These are phyloP conservation scores for Dryobota labecula DNA, from an alignment of 2,888 invertebrate genomes.

Conservation along the genomic window DNA sequence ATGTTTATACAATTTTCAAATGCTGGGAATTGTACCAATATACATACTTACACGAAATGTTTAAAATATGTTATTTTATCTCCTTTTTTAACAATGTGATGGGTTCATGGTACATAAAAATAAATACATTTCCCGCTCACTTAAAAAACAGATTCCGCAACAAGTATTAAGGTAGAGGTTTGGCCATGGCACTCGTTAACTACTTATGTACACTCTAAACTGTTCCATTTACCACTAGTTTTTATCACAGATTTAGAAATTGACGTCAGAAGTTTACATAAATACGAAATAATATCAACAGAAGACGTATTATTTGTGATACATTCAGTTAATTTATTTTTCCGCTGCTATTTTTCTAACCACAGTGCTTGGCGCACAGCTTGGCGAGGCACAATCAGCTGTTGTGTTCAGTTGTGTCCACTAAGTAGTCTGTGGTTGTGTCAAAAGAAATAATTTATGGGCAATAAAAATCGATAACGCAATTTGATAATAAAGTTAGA, in stretches of 20 bases:
- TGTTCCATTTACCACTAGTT: constrained; percentile 26
- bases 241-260: constrained; percentile 37
- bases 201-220: not conserved
- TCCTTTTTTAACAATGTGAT: not conserved
- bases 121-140: not conserved
- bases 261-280: not conserved
- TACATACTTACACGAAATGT: not conserved
- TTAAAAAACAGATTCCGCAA: not conserved
- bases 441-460: constrained; percentile 18
- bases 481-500: not conserved
- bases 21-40: not conserved
- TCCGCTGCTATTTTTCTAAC: constrained; percentile 17
- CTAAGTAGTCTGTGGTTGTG: too few relatives aligned
- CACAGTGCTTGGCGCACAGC: constrained; percentile 14
- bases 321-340: constrained; percentile 11
- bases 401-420: too few relatives aligned
- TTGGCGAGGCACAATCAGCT: constrained; percentile 30
- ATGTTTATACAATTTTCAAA: not conserved
- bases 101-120: not conserved
- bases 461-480: constrained; percentile 26
- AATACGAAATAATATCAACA: not conserved
- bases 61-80: not conserved
- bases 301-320: not conserved
- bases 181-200: constrained; percentile 24
- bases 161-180: not conserved